Conservation (phyloP, 2,888 invertebrate genomes). For the Perdita meconis region DNA sequence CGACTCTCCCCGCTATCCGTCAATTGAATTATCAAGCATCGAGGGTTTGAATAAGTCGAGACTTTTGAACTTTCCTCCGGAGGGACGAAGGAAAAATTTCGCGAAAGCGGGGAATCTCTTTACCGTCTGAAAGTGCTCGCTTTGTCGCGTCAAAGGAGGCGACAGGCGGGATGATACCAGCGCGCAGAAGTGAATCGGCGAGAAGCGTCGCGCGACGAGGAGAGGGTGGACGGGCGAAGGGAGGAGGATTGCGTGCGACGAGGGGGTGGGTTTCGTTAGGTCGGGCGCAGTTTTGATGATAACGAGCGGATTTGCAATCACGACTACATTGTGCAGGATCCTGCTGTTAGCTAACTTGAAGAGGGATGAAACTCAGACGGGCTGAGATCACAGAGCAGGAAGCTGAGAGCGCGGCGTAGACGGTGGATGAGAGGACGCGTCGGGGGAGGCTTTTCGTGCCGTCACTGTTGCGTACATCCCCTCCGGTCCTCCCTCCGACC, state of each 20-base stretch:
- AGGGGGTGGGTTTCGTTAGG: slow-evolving; percentile 70
- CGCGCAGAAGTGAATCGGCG: slow-evolving; percentile 16
- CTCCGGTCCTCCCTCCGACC: neutral
- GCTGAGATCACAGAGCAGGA: slow-evolving; percentile 80
- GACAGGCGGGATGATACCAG: slow-evolving; percentile 17
- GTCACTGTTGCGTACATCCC: slow-evolving; percentile 20
- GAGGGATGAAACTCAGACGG: slow-evolving; percentile 80
- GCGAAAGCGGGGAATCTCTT: slow-evolving; percentile 39
- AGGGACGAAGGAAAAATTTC: slow-evolving; percentile 32
- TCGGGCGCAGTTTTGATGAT: slow-evolving; percentile 78
- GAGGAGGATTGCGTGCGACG: slow-evolving; percentile 34
- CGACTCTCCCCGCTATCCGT: neutral
- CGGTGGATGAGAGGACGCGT: slow-evolving; percentile 51
- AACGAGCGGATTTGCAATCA: slow-evolving; percentile 83
- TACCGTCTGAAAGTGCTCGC: slow-evolving; percentile 29
- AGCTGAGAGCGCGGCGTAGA: slow-evolving; percentile 63
- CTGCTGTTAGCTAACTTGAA: slow-evolving; percentile 79
- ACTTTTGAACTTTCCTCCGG: slow-evolving; percentile 19
- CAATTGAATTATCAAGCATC: slow-evolving; percentile 29
- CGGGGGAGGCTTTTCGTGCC: slow-evolving; percentile 21
- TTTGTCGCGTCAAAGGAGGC: slow-evolving; percentile 35
- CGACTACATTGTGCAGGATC: slow-evolving; percentile 80
- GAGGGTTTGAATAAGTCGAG: neutral
- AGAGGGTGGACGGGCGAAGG: neutral
- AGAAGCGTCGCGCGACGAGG: neutral